These are phyloP conservation scores for Pongo pygmaeus DNA, from an alignment of 2,113 vertebrate genomes.

Conservation along the genomic window DNA sequence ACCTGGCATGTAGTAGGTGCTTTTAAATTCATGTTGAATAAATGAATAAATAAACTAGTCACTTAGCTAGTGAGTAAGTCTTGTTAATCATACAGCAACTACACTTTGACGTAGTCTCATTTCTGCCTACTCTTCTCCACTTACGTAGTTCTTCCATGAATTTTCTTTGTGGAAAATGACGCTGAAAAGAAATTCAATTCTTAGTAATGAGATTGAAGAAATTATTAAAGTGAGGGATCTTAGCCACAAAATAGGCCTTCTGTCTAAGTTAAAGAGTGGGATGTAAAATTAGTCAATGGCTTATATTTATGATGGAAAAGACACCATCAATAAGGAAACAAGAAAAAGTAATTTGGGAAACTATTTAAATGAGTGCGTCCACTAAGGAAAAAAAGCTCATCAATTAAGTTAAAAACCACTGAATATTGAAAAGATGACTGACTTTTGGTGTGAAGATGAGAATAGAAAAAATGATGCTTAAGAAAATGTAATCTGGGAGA, in stretches of 20 bases:
- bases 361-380: neutral
- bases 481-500: neutral
- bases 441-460: conserved; percentile 5
- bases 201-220: conserved; percentile 33
- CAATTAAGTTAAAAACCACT: neutral
- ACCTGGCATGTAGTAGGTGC: neutral
- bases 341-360: conserved; percentile 2
- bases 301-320: neutral
- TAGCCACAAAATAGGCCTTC: neutral
- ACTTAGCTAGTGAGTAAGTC: neutral
- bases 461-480: neutral
- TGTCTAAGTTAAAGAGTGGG: neutral
- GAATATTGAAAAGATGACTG: neutral
- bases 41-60: neutral
- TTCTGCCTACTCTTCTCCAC: neutral
- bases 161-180: neutral
- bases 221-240: conserved; percentile 18
- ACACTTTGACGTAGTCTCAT: neutral
- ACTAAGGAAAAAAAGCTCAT: neutral
- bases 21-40: neutral
- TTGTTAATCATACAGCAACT: neutral
- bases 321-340: neutral
- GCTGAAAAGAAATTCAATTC: conserved; percentile 34
- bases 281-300: neutral
- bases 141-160: neutral